Base-by-base conservation (phyloP, 2,797 vertebrate species). In the Trachops cirrhosus region DNA sequence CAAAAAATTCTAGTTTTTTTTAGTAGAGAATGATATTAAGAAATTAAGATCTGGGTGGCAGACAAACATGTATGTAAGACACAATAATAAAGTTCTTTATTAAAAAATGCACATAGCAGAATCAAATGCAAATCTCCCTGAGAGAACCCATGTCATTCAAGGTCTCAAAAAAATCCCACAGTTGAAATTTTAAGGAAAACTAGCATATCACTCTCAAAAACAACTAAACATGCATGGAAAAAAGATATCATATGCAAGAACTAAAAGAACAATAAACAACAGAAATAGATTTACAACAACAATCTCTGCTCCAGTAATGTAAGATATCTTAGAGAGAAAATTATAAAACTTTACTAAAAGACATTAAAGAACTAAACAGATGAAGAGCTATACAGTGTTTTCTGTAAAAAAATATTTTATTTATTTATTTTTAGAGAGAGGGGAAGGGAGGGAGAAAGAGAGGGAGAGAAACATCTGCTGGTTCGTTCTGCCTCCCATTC, bases 41-140 rank as follows among this genome's bases (percentile, higher is more conserved):
- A 91, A 94, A 62, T 88, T 44, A 92, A 86, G 64, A 70, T 77
- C 50, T 93, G 21, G n/a, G 29, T 79, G 12, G 50, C 2, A 95
- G 50, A 67, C 9, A 57, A 75, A 80, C 9, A 71, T 50, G 74
- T 59, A 73, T 4, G 18, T 87, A 95, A 91, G 54, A 82, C 34
- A 70, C 10, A 82, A 78, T 26, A 92, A 84, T 74, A 74, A 68
- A 83, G 22, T 44, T 78, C 59, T 68, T 87, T 57, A 44, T 71
- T 9, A 6, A 59, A 84, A 57, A 39, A 82, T 62, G 41, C 46
- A 39, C 34, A 29, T 29, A 70, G 9, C 21, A 54, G 64, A 71
- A 95, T 73, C 54, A 91, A 86, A 89, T 67, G 9, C 9, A 95
- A 92, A 79, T 74, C 34, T 84, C 32, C 67, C 48, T 71, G 21